Evolutionary conservation across 2,113 vertebrate genomes (phyloP).

Genomic region (Neolamprologus cancellatus): DNA sequence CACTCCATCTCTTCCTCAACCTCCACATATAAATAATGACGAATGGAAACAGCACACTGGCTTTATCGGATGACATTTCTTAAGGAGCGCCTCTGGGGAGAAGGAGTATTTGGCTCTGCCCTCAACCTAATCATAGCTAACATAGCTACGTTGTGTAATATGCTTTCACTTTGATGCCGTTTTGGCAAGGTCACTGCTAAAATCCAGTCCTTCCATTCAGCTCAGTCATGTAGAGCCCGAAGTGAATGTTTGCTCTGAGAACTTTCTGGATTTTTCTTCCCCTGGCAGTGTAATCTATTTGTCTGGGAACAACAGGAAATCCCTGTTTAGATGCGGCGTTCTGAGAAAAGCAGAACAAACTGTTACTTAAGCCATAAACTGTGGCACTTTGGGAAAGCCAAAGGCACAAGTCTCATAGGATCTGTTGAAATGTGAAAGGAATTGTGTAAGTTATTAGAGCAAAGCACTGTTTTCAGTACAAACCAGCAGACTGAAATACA

Average conservation of each 20-base stretch:
- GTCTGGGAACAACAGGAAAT: conserved; percentile 66
- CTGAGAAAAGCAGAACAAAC: conserved; percentile 42
- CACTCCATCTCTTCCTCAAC: neutral
- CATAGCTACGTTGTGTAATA: conserved; percentile 28
- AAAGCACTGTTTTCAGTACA: neutral
- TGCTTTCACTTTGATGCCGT: conserved; percentile 9
- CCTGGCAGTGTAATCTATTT: conserved; percentile 41
- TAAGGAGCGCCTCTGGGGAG: conserved; percentile 2
- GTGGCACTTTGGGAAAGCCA: neutral
- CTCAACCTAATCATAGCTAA: conserved; percentile 37
- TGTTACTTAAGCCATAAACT: neutral
- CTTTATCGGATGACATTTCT: conserved; percentile 40
- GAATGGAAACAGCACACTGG: conserved; percentile 1
- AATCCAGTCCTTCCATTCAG: neutral
- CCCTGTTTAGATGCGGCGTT: conserved; percentile 50
- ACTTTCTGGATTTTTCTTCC: neutral
- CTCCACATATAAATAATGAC: neutral
- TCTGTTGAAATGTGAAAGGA: conserved; percentile 13
- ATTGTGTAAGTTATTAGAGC: neutral
- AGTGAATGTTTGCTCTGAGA: conserved; percentile 22
- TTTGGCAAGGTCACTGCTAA: neutral
- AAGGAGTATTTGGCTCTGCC: conserved; percentile 1
- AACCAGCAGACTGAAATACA: neutral
- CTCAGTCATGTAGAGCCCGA: neutral
- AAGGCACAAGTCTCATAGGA: conserved; percentile 2